Conservation (phyloP, 2,888 invertebrate genomes). For the Scaptomyza polygonia region DNA sequence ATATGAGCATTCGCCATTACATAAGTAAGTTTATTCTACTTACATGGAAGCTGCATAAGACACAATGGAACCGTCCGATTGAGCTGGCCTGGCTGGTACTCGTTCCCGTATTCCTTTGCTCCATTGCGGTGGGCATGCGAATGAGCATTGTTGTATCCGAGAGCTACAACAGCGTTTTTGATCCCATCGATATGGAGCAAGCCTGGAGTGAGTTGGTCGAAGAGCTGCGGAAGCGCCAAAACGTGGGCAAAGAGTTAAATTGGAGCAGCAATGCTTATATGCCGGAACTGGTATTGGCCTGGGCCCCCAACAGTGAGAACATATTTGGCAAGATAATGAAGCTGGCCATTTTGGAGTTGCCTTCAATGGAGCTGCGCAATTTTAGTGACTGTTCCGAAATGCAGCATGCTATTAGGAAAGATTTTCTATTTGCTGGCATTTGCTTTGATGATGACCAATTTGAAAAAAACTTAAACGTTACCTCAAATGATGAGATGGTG, state of each 20-base stretch:
- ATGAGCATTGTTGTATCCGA: slow-evolving; percentile 5
- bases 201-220: slow-evolving; percentile 46
- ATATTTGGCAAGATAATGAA: slow-evolving; percentile 40
- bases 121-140: slow-evolving; percentile 35
- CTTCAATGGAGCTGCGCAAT: background rate
- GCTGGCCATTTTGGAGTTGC: background rate
- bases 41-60: slow-evolving; percentile 56
- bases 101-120: slow-evolving; percentile 33
- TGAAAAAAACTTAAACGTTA: slow-evolving; percentile 40
- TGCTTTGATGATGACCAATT: slow-evolving; percentile 86
- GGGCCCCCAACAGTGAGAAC: slow-evolving; percentile 49
- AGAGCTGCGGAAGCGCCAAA: slow-evolving; percentile 18
- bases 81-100: slow-evolving; percentile 48
- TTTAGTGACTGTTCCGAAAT: slow-evolving; percentile 37
- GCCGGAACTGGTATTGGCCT: slow-evolving; percentile 59
- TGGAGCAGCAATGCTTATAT: slow-evolving; percentile 40
- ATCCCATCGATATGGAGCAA: slow-evolving; percentile 37
- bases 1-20: slow-evolving; percentile 49
- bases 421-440: slow-evolving; percentile 64
- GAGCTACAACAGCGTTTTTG: slow-evolving; percentile 11
- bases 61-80: slow-evolving; percentile 43
- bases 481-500: accelerated
- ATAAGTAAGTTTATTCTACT: slow-evolving; percentile 47
- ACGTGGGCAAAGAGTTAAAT: slow-evolving; percentile 1
- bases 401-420: slow-evolving; percentile 18